Conservation (phyloP, 2,113 vertebrate genomes). For the Lepus americanus region DNA sequence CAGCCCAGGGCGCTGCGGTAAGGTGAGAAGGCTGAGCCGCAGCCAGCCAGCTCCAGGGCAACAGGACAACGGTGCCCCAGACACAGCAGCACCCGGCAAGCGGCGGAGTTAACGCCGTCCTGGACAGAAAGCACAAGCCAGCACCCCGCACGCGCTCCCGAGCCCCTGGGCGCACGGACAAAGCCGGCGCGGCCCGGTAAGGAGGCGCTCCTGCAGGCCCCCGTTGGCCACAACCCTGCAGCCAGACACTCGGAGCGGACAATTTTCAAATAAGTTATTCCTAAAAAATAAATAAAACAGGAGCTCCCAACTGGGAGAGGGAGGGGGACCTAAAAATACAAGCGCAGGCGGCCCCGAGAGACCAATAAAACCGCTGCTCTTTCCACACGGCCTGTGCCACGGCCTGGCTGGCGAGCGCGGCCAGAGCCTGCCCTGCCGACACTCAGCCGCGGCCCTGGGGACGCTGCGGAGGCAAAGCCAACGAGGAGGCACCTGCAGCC, state of each 20-base stretch:
- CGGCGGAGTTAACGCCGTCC: neutral
- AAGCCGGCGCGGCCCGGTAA: too few relatives aligned
- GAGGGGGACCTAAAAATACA: neutral
- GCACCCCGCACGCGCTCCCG: too few relatives aligned
- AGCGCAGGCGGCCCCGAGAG: neutral
- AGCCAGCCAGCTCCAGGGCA: neutral
- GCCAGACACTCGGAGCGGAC: too few relatives aligned
- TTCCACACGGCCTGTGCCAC: neutral
- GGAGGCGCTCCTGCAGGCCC: too few relatives aligned
- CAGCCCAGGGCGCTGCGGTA: rapidly evolving
- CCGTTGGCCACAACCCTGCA: too few relatives aligned
- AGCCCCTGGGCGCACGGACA: too few relatives aligned
- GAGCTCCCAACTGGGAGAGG: neutral
- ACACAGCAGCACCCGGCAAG: neutral
- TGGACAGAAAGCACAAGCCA: neutral
- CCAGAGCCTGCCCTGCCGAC: neutral
- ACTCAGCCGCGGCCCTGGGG: too few relatives aligned
- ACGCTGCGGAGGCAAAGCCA: too few relatives aligned
- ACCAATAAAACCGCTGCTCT: neutral
- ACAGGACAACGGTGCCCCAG: neutral
- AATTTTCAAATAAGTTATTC: neutral
- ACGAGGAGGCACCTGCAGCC: neutral
- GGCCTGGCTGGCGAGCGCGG: neutral
- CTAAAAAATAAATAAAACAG: neutral
- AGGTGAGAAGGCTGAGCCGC: neutral